A percentile compares a stretch with the other conserved stretches of the same genome.
These are phyloP conservation scores for Drosophila neotestacea DNA, from an alignment of 2,888 invertebrate genomes.

Conservation along the genomic window DNA sequence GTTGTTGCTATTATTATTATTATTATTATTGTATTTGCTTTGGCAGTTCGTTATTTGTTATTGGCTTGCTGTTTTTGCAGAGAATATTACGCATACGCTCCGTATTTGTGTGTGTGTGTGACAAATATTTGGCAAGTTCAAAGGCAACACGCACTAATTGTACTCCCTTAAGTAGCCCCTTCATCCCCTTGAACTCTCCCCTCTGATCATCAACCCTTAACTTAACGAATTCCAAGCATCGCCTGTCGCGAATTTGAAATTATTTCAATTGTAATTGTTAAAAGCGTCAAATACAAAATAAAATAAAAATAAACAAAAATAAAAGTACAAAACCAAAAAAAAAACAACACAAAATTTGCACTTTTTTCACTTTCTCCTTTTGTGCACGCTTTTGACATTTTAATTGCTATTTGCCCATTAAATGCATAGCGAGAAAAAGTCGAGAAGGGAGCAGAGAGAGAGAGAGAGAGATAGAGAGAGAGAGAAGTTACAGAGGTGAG, in stretches of 20 bases:
- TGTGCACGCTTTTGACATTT: constrained; percentile 81
- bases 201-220: rapidly evolving
- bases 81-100: constrained; percentile 61
- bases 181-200: not conserved
- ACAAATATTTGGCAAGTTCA: constrained; percentile 44
- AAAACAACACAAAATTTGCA: constrained; percentile 63
- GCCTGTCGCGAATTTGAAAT: constrained; percentile 45
- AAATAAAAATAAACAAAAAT: constrained; percentile 15
- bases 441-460: constrained; percentile 6
- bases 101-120: constrained; percentile 1
- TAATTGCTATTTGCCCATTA: constrained; percentile 78
- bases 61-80: not conserved
- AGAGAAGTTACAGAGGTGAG: not conserved
- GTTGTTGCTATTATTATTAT: not conserved
- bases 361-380: constrained; percentile 79
- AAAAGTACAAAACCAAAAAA: constrained; percentile 31
- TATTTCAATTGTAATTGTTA: constrained; percentile 53
- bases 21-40: constrained; percentile 10
- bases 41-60: constrained; percentile 11
- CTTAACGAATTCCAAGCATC: not conserved
- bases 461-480: not conserved
- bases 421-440: constrained; percentile 54
- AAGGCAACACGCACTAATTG: constrained; percentile 33
- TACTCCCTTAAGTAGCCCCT: not conserved
- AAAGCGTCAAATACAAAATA: constrained; percentile 16